Conservation (phyloP, 2,113 vertebrate species). For the Holacanthus passer region DNA sequence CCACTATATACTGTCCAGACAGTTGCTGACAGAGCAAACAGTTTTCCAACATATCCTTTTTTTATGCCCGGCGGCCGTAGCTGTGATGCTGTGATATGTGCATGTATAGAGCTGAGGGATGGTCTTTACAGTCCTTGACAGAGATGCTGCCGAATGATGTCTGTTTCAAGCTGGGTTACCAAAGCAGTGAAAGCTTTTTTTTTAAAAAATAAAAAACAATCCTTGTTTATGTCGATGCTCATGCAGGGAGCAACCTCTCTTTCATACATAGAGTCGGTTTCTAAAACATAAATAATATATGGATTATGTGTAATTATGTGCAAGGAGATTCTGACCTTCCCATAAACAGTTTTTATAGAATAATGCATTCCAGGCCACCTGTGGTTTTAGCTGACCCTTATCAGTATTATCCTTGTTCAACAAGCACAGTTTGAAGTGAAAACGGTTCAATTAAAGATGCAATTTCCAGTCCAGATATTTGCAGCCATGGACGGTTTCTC, state of each 20-base stretch:
- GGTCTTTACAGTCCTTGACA: slow-evolving; percentile 6
- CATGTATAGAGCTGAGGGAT: slow-evolving; percentile 30
- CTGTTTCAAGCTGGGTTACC: slow-evolving; percentile 42
- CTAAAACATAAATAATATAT: not conserved
- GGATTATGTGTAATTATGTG: not conserved
- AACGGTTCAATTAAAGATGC: slow-evolving; percentile 54
- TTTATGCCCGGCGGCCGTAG: slow-evolving; percentile 46
- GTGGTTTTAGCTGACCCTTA: not conserved
- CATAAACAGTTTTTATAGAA: not conserved
- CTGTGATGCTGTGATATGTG: slow-evolving; percentile 43
- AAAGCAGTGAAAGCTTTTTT: slow-evolving; percentile 29
- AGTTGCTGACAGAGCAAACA: slow-evolving; percentile 66
- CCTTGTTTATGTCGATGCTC: not conserved
- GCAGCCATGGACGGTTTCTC: slow-evolving; percentile 55
- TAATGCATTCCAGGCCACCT: not conserved
- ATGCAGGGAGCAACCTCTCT: not conserved
- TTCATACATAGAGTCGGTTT: not conserved
- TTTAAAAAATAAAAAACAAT: not conserved
- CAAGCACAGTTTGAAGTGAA: slow-evolving; percentile 44
- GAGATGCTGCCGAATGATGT: slow-evolving; percentile 34
- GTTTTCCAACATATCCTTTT: slow-evolving; percentile 46
- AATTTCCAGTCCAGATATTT: slow-evolving; percentile 52
- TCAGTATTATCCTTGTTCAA: slow-evolving; percentile 22
- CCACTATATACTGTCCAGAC: slow-evolving; percentile 11
- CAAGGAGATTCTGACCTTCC: not conserved